Evolutionary conservation across 2,113 vertebrate genomes (phyloP).

Genomic region (Lipophrys pholis): DNA sequence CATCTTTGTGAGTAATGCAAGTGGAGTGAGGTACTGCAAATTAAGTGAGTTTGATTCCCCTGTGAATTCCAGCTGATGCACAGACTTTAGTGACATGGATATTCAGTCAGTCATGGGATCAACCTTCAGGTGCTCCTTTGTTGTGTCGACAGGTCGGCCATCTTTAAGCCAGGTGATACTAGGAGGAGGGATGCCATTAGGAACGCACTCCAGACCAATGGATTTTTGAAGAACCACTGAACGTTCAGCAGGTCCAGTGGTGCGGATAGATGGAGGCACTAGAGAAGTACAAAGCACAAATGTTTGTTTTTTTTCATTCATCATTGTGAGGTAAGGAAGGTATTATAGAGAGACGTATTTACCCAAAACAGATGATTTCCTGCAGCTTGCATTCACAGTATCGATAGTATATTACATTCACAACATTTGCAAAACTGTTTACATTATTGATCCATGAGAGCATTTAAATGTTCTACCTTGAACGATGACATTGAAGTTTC

Average conservation of each 20-base stretch:
- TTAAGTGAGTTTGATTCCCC: no score
- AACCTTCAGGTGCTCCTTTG: slow-evolving; percentile 88
- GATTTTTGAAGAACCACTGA: slow-evolving; percentile 88
- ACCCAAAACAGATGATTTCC: slow-evolving; percentile 41
- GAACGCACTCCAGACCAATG: slow-evolving; percentile 88
- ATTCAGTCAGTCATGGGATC: not conserved
- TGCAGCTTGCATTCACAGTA: slow-evolving; percentile 48
- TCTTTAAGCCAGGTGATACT: slow-evolving; percentile 96
- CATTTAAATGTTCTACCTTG: slow-evolving; percentile 84
- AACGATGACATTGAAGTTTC: slow-evolving; percentile 90
- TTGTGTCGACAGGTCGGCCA: slow-evolving; percentile 89
- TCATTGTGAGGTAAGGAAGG: no score
- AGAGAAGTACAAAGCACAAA: slow-evolving; percentile 43
- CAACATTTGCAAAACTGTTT: not conserved
- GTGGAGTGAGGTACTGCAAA: no score
- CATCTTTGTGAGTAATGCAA: no score
- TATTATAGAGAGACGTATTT: slow-evolving; percentile 18
- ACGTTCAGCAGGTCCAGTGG: slow-evolving; percentile 84
- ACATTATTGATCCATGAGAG: not conserved
- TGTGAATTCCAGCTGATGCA: no score
- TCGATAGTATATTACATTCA: slow-evolving; percentile 2
- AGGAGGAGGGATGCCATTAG: slow-evolving; percentile 91
- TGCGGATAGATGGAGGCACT: slow-evolving; percentile 94
- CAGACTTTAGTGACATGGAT: not conserved
- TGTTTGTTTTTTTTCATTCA: not conserved